Base-by-base conservation (phyloP, 2,888 invertebrate species). In the Drosophila pseudotalamancana region DNA sequence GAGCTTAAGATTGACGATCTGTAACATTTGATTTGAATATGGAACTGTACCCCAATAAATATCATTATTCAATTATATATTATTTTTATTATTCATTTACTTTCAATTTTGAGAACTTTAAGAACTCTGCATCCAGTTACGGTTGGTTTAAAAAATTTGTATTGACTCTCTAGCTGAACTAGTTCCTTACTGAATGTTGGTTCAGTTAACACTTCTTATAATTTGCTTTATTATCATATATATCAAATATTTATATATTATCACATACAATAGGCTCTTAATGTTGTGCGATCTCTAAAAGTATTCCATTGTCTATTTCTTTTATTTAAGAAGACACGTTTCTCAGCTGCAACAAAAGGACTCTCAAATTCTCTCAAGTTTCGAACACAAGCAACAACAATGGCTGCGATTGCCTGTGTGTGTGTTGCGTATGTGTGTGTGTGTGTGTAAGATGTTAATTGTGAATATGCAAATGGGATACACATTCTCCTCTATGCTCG, bases 401-500 rank as follows among this genome's bases (percentile, higher is more conserved):
- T 50, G 39, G 45, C 55, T 16, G 23, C 14, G 51, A 35, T 34
- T 60, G 43, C 25, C 21, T 39, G 39, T 11, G 8, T 25, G n/a
- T 50, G n/a, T 21, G 29, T 37, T 27, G 43, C 31, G 19, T 53
- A 9, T 48, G 18, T 32, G 14, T 45, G 37, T 55, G 32, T 48
- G 27, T 29, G 62, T 49, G 32, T 23, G 63, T 39, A 23, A 40
- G 21, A 54, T 56, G 59, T 70, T 64, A 67, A 67, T 63, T 72
- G 80, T 75, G 62, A 64, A 61, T 65, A 69, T 64, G 68, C 35
- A 62, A 72, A 72, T 64, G 60, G 43, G 31, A 53, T 45, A 37
- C 32, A 12, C 32, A 16, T 19, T 63, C 65, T 64, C 16, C 29
- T 61, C 61, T 19, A 23, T 37, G 31, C 37, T 60, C 29, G 6